Conservation (phyloP, 92 coral and sea anemone species). For the Epizoanthus ramosus region DNA sequence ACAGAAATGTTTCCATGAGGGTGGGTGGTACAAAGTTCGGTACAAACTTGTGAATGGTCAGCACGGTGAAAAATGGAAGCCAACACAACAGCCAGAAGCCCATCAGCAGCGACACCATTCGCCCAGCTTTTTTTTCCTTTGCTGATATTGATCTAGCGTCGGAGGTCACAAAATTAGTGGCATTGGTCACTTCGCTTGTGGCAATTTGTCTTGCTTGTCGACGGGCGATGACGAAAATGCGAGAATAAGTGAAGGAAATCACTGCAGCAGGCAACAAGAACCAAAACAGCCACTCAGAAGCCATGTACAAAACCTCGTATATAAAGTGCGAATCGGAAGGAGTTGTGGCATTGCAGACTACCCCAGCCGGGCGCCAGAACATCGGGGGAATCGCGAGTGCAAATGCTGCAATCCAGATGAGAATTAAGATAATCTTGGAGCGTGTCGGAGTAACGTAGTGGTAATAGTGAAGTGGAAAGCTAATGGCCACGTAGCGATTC, state of each 20-base stretch:
- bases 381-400: slow-evolving; percentile 75
- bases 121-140: slow-evolving; percentile 67
- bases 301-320: slow-evolving; percentile 71
- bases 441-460: slow-evolving; percentile 64
- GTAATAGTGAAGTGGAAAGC: slow-evolving; percentile 72
- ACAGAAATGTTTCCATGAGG: slow-evolving; percentile 65
- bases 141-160: slow-evolving; percentile 44
- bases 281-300: slow-evolving; percentile 79
- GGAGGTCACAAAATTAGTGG: neutral
- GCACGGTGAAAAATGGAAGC: slow-evolving; percentile 74
- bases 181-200: slow-evolving; percentile 44
- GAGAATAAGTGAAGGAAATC: slow-evolving; percentile 57
- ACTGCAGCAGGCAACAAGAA: slow-evolving; percentile 62
- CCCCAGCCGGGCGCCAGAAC: slow-evolving; percentile 72
- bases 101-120: slow-evolving; percentile 66
- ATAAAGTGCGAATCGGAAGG: slow-evolving; percentile 68
- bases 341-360: slow-evolving; percentile 66
- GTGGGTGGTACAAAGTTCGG: slow-evolving; percentile 57
- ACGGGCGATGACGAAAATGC: slow-evolving; percentile 66
- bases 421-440: slow-evolving; percentile 49
- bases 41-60: slow-evolving; percentile 69
- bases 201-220: slow-evolving; percentile 72
- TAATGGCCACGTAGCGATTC: slow-evolving; percentile 67
- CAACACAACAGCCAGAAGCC: slow-evolving; percentile 76
- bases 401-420: slow-evolving; percentile 67